Evolutionary conservation across 2,888 invertebrate genomes (phyloP).

Genomic region (Eupeodes luniger): DNA sequence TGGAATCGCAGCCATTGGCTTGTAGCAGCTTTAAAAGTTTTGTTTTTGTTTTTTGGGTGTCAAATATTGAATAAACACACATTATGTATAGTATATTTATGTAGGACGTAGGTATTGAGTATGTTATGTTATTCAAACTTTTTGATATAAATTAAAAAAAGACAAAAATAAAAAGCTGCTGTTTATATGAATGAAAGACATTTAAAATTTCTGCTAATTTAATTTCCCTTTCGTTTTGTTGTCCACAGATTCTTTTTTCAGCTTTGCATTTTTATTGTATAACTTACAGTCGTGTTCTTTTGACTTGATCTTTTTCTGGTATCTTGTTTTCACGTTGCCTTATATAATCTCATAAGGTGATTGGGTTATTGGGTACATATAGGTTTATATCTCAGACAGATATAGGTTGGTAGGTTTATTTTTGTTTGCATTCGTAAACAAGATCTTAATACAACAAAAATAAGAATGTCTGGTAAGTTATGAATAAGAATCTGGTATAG

Average conservation of each 20-base stretch:
- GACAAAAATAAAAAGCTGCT: not conserved
- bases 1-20: conserved; percentile 4
- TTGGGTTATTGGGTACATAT: conserved; percentile 5
- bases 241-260: not conserved
- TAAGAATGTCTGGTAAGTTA: not conserved
- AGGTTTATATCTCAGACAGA: not conserved
- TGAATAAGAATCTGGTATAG: not conserved
- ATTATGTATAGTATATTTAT: not conserved
- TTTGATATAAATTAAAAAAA: not conserved
- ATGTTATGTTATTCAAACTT: conserved; percentile 3
- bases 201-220: conserved; percentile 8
- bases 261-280: conserved; percentile 4
- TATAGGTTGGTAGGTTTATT: conserved; percentile 7
- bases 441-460: not conserved
- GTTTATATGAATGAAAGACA: conserved; percentile 14
- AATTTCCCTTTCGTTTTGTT: conserved; percentile 16
- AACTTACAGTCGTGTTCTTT: conserved; percentile 14
- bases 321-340: not conserved
- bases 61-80: conserved; percentile 43
- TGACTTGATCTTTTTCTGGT: not conserved
- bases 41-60: conserved; percentile 13
- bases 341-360: conserved; percentile 16
- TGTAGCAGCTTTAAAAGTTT: conserved; percentile 42
- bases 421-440: not conserved
- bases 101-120: not conserved